These are phyloP conservation scores for Tauraco hartlaubi DNA, from an alignment of 2,797 vertebrate species.

Conservation along the genomic window DNA sequence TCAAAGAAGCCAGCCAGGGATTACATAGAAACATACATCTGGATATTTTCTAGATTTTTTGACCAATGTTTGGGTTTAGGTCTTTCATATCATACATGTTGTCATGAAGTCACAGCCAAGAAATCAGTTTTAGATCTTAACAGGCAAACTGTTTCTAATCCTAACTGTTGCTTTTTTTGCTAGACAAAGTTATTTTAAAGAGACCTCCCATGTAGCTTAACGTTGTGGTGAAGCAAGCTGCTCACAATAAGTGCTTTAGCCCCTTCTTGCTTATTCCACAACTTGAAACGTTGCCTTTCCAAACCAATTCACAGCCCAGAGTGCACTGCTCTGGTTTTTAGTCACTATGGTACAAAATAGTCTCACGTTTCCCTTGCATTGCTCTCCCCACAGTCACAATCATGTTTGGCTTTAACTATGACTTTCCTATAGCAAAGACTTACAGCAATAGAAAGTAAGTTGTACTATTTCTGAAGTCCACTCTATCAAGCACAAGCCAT, in stretches of 20 bases:
- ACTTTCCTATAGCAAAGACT: background rate
- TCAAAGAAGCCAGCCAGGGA: background rate
- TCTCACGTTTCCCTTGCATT: background rate
- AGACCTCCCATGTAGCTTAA: background rate
- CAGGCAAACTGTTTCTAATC: background rate
- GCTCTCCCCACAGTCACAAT: background rate
- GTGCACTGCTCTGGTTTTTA: background rate
- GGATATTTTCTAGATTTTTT: background rate
- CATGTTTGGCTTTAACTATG: background rate
- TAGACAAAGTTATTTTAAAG: constrained; percentile 1
- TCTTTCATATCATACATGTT: background rate
- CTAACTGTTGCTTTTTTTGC: background rate
- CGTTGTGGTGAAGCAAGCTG: background rate
- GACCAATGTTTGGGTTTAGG: background rate
- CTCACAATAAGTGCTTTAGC: background rate
- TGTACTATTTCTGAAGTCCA: background rate
- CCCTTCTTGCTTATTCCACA: background rate
- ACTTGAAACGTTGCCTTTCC: background rate
- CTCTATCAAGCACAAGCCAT: background rate
- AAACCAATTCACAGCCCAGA: background rate
- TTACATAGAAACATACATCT: background rate
- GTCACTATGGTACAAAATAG: background rate
- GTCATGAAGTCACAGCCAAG: background rate
- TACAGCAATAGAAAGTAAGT: background rate
- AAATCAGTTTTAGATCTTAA: background rate